Evolutionary conservation across 2,888 invertebrate genomes (phyloP).

Genomic region (Autographa gamma): DNA sequence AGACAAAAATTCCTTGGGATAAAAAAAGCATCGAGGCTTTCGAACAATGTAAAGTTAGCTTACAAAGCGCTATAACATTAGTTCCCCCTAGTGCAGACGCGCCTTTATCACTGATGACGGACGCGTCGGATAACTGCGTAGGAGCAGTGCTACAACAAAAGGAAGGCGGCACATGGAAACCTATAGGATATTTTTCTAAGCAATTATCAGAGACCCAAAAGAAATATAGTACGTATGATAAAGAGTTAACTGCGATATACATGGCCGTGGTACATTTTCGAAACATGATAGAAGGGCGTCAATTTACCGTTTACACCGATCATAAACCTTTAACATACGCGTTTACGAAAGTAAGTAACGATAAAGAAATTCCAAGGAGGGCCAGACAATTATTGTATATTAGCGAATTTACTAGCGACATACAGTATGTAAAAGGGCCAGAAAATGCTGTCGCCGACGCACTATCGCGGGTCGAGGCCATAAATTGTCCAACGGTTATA

Average conservation of each 20-base stretch:
- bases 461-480: background rate
- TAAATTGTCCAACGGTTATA: background rate
- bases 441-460: background rate
- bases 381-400: background rate
- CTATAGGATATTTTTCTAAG: conserved; percentile 15
- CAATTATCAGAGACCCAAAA: background rate
- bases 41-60: background rate
- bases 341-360: background rate
- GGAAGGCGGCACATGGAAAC: conserved; percentile 1
- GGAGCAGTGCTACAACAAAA: conserved; percentile 13
- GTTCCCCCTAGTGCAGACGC: too few relatives aligned
- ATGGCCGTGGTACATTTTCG: too few relatives aligned
- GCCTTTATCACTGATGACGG: conserved; percentile 17
- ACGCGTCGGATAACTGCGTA: conserved; percentile 20
- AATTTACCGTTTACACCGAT: background rate
- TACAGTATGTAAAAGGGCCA: background rate
- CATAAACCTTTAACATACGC: background rate
- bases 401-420: background rate
- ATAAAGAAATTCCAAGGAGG: background rate
- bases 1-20: background rate
- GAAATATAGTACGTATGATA: too few relatives aligned
- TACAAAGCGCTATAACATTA: too few relatives aligned
- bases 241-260: too few relatives aligned
- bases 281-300: background rate
- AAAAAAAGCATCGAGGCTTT: conserved; percentile 13